A percentile compares a stretch with the other conserved stretches of the same genome.
These are phyloP conservation scores for Cheirogaleus major DNA, from an alignment of 2,797 vertebrate genomes.

Conservation along the genomic window DNA sequence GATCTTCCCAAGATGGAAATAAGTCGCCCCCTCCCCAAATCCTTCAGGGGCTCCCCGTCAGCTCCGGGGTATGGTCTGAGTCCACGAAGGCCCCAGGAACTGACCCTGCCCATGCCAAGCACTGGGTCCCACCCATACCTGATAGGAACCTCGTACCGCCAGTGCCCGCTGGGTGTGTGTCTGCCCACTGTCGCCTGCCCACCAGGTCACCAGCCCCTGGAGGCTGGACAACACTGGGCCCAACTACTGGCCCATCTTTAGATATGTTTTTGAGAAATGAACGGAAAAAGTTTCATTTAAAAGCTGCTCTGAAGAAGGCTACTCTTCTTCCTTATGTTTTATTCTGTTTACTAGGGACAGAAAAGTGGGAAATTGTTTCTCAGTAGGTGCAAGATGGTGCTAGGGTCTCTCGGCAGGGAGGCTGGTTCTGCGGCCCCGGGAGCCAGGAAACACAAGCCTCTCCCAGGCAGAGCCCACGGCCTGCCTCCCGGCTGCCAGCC, in stretches of 20 bases:
- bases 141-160: accelerated
- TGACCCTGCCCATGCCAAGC: accelerated
- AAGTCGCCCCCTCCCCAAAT: background rate
- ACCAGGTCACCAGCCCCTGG: accelerated
- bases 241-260: background rate
- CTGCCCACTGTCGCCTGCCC: background rate
- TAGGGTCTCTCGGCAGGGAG: background rate
- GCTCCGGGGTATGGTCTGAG: accelerated
- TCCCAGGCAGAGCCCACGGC: background rate
- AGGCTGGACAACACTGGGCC: background rate
- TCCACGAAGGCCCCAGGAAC: accelerated
- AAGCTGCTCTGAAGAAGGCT: background rate
- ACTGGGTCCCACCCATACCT: accelerated
- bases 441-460: background rate
- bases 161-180: accelerated
- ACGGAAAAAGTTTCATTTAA: background rate
- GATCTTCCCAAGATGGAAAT: background rate
- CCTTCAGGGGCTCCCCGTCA: background rate
- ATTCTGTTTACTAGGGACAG: background rate
- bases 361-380: background rate
- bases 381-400: background rate
- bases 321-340: background rate
- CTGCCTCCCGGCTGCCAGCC: background rate
- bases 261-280: background rate
- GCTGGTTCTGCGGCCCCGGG: background rate